phyloP scores from a whole-genome alignment of 92 coral and sea anemone species.

The Palythoa caribaeorum region DNA sequence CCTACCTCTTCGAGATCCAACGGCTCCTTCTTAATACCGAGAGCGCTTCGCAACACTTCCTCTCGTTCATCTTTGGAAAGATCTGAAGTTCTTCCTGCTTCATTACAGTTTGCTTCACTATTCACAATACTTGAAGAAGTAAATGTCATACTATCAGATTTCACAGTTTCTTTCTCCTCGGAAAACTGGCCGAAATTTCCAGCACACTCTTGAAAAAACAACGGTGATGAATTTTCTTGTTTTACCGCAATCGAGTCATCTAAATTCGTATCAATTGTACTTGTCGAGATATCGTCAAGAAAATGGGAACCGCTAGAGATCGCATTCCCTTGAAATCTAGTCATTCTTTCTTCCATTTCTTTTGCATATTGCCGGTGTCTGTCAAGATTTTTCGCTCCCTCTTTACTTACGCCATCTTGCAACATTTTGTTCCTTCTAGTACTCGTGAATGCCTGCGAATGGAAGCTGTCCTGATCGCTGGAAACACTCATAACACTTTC shows the following conservation, averaged over 20 bases:
- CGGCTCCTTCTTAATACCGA: conserved; percentile 67
- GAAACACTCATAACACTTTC: conserved; percentile 18
- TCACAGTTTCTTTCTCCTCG: background rate
- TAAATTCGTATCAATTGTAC: background rate
- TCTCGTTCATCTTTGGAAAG: conserved; percentile 32
- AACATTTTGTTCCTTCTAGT: background rate
- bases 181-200: background rate
- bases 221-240: background rate
- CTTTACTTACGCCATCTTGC: background rate
- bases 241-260: background rate
- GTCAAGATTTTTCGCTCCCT: background rate
- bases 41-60: conserved; percentile 52
- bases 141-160: background rate
- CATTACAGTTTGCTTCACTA: background rate
- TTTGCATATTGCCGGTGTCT: background rate
- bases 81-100: background rate
- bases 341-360: conserved; percentile 30
- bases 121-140: background rate
- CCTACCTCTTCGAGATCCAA: conserved; percentile 55
- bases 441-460: background rate
- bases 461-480: background rate
- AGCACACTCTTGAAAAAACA: background rate
- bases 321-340: background rate
- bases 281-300: background rate
- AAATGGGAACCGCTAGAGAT: background rate